Base-by-base conservation (phyloP, 2,113 vertebrate genomes). In the Pachycephala philippinensis region DNA sequence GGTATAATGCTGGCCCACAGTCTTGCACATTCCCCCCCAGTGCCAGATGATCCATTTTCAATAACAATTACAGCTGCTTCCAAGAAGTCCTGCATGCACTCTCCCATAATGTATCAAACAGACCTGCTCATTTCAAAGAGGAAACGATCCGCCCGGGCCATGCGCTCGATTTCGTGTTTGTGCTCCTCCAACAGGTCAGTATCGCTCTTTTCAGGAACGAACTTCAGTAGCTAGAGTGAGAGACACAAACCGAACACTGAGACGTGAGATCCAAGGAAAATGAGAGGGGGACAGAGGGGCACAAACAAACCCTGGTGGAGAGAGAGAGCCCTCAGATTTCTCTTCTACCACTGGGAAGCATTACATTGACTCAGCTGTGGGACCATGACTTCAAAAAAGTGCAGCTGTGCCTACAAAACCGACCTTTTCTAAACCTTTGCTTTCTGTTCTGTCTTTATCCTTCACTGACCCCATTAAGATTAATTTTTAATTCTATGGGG, bases 81-180 rank as follows among this genome's bases (percentile, higher is more conserved):
- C 91, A 86, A 78, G 79, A 65, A 94, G 56, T 56, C 7, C 21
- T 63, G 23, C 1, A 0, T 30, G 75, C 44, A 47, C 3, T 10
- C 28, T 35, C 72, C 66, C 52, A 33, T 60, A 89, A 54, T 20
- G 60, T 42, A 57, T n/a, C 69, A 81, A 61, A 90, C 37, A 64
- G 96, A 99, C 99, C 99, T 99, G 99, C 99, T 99, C 99, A 99
- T 99, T 85, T 99, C 99, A 71, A 98, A 99, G 83, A 99, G 98
- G 98, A 99, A 99, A 96, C 99, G 99, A 96, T 99, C 99, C 0
- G 99, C 99, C 1, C 99, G 98, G n/a, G 99, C 99, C 99, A 99
- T 99, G 61, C 99, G 98, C 83, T 99, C 99, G 8, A 99, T 98
- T 97, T 99, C 99, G 0, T 99, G 99, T 84, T 99, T 99, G 97